Evolutionary conservation across 2,888 invertebrate species (phyloP).

Genomic region (Nymphalis c-album): DNA sequence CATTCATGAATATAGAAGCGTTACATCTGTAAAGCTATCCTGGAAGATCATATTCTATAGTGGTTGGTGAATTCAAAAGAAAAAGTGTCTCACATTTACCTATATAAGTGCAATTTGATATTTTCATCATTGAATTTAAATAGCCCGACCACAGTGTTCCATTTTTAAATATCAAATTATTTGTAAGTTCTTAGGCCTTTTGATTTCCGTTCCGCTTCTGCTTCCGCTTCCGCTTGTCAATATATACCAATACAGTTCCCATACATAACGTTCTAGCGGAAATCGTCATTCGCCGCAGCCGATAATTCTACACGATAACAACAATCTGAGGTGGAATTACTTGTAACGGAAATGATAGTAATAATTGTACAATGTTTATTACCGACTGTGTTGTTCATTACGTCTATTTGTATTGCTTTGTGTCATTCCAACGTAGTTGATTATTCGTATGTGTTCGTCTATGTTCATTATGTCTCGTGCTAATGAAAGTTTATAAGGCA

Average conservation of each 20-base stretch:
- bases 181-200: too few relatives aligned
- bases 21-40: too few relatives aligned
- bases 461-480: not conserved
- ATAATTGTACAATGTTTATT: slow-evolving; percentile 29
- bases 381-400: slow-evolving; percentile 6
- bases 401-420: not conserved
- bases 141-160: too few relatives aligned
- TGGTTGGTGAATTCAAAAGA: too few relatives aligned
- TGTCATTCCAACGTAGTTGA: not conserved
- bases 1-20: too few relatives aligned
- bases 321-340: slow-evolving; percentile 38
- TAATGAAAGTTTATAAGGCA: too few relatives aligned
- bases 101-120: too few relatives aligned
- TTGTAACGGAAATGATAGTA: slow-evolving; percentile 34
- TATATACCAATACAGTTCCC: slow-evolving; percentile 1
- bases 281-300: slow-evolving; percentile 42
- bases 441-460: not conserved
- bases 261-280: slow-evolving; percentile 41
- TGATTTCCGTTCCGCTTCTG: slow-evolving; percentile 23
- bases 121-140: too few relatives aligned
- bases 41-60: too few relatives aligned
- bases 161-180: not conserved
- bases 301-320: slow-evolving; percentile 39
- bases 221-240: too few relatives aligned
- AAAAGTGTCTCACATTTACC: too few relatives aligned